Conservation (phyloP, 2,797 vertebrate genomes). For the Moxostoma hubbsi region DNA sequence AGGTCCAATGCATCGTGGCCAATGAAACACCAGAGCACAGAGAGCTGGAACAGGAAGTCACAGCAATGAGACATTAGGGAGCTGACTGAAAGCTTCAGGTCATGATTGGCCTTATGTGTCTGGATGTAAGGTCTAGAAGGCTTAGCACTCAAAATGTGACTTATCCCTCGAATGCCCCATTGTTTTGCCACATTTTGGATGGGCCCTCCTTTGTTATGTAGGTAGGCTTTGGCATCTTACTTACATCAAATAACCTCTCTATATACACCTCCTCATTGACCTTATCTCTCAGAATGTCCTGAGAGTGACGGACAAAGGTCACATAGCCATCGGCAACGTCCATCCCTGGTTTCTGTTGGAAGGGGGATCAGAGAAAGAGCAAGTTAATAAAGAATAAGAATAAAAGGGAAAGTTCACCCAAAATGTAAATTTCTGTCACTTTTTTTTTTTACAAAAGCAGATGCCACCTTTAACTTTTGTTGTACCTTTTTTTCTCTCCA, state of each 20-base stretch:
- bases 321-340: slow-evolving; percentile 99
- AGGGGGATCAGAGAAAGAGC: slow-evolving; percentile 59
- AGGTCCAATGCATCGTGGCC: slow-evolving; percentile 80
- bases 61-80: slow-evolving; percentile 74
- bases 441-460: too few relatives aligned
- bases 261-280: slow-evolving; percentile 99
- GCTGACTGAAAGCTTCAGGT: slow-evolving; percentile 71
- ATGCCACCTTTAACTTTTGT: too few relatives aligned
- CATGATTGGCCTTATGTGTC: slow-evolving; percentile 70
- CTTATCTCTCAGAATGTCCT: slow-evolving; percentile 99
- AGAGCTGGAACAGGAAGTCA: slow-evolving; percentile 81
- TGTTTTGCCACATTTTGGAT: slow-evolving; percentile 99
- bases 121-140: slow-evolving; percentile 66
- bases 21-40: slow-evolving; percentile 84
- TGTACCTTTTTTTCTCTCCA: too few relatives aligned
- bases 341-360: slow-evolving; percentile 95
- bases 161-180: slow-evolving; percentile 96
- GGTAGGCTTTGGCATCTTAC: slow-evolving; percentile 98
- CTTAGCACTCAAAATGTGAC: slow-evolving; percentile 94
- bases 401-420: too few relatives aligned
- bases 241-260: slow-evolving; percentile 99
- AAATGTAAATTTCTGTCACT: too few relatives aligned
- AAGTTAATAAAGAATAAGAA: too few relatives aligned
- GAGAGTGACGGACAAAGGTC: slow-evolving; percentile 99
- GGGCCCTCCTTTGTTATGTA: slow-evolving; percentile 86